Evolutionary conservation across 2,797 vertebrate genomes (phyloP).

Genomic region (Heterohyrax brucei): DNA sequence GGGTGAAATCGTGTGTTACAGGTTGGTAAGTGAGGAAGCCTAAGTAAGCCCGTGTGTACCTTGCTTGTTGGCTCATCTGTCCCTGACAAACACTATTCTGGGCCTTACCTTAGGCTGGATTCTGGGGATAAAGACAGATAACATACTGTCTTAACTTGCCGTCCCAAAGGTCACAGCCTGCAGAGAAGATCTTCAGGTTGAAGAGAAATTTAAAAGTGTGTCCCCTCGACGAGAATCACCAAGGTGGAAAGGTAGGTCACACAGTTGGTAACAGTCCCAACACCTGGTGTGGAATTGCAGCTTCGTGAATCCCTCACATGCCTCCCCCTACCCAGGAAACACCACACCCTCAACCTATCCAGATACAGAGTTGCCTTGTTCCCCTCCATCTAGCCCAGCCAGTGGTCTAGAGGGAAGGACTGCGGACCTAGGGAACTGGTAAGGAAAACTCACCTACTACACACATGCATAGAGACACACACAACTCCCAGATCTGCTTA

Average conservation of each 20-base stretch:
- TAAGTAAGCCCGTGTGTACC: too few relatives aligned
- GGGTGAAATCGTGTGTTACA: too few relatives aligned
- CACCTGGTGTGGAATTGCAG: not conserved
- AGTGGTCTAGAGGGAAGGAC: not conserved
- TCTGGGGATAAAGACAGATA: not conserved
- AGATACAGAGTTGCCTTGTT: not conserved
- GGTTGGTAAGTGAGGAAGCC: too few relatives aligned
- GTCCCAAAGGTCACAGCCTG: not conserved
- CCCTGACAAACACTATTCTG: not conserved
- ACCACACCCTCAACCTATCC: not conserved
- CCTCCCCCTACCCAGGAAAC: not conserved
- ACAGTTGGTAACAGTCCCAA: not conserved
- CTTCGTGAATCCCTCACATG: not conserved
- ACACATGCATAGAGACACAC: too few relatives aligned
- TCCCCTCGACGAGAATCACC: not conserved
- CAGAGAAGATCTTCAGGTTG: not conserved
- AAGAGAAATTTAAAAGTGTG: not conserved
- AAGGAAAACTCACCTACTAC: not conserved
- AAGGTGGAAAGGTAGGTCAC: not conserved
- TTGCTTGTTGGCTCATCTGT: too few relatives aligned
- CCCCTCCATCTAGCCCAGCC: not conserved
- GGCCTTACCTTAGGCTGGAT: not conserved
- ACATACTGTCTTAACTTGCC: not conserved
- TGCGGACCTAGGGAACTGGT: slow-evolving; percentile 27
- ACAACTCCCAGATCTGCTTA: not conserved